Evolutionary conservation across 2,888 invertebrate genomes (phyloP).

Genomic region (Chloroclystis v-ata): DNA sequence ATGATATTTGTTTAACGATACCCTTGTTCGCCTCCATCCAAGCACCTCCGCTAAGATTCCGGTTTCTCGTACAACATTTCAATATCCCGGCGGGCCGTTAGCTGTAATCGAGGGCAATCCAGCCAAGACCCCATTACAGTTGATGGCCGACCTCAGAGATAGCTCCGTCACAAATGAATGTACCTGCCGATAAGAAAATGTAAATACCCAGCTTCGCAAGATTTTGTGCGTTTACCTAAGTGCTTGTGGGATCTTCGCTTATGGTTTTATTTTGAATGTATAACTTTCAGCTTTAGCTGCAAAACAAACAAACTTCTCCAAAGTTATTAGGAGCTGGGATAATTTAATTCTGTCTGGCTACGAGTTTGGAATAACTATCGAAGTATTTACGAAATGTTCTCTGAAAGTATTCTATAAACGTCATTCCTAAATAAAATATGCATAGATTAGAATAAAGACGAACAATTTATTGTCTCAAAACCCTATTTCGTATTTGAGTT

Average conservation of each 20-base stretch:
- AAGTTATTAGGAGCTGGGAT: background rate
- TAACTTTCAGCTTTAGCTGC: background rate
- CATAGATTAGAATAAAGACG: conserved; percentile 12
- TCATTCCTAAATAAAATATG: conserved; percentile 12
- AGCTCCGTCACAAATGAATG: conserved; percentile 52
- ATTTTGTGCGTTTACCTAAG: conserved; percentile 23
- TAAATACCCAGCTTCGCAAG: conserved; percentile 37
- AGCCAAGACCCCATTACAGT: conserved; percentile 62
- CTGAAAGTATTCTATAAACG: background rate
- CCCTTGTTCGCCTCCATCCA: conserved; percentile 7
- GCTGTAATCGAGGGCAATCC: conserved; percentile 63
- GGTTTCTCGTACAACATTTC: conserved; percentile 40
- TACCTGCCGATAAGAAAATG: conserved; percentile 53
- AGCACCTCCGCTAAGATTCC: conserved; percentile 6
- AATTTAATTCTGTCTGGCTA: background rate
- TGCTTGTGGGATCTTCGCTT: conserved; percentile 3
- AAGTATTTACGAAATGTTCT: background rate
- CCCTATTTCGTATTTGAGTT: conserved; percentile 32
- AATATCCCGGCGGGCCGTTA: conserved; percentile 59
- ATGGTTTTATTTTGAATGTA: conserved; percentile 6
- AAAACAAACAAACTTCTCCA: background rate
- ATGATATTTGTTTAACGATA: background rate
- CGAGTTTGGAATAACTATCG: background rate
- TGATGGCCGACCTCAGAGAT: conserved; percentile 49
- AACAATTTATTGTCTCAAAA: conserved; percentile 23